Evolutionary conservation across 2,113 vertebrate species (phyloP), one percentile per base, ranked within the genome.

Genomic region (Pipra filicauda): DNA sequence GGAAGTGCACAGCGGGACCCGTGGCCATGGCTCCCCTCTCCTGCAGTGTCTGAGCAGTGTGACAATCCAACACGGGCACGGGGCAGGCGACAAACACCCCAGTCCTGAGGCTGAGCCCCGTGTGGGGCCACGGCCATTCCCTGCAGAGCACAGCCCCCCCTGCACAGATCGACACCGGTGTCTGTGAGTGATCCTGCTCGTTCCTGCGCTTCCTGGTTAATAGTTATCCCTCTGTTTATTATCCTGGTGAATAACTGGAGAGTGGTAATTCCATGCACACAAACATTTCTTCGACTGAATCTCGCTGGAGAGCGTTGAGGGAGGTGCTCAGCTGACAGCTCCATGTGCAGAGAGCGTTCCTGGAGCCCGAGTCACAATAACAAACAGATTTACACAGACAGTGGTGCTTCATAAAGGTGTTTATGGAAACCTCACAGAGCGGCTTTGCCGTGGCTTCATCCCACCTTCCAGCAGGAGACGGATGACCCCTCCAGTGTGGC

Each of bases 141-240:
- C 65, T 9, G 55, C 46, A 15, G 28, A 39, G 62, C 15, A 1
- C 76, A 35, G 67, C 51, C 55, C 61, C 55, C 15, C 76, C 52
- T 2, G 0, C 15, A 1, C 74, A 18, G 82, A 9, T 6, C 54
- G 49, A 15, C 84, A 11, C 19, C 0, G 3, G 41, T 3, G 21
- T 5, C 5, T 74, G 83, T 30, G 28, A 55, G 79, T 0, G 61
- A 59, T 59, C 20, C 91, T 4, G 54, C 46, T 95, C 15, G 2
- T 54, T 59, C 44, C 89, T 8, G 80, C 66, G 70, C 30, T n/a
- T 52, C 66, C 70, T 21, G 46, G 88, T n/a, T 71, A 88, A 61
- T 51, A 23, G 89, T 73, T 62, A 48, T 65, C 89, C 84, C 75
- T 91, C 61, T 88, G 89, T 66, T 95, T 94, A 72, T 86, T 49